Conservation (phyloP, 1,140 invertebrate genomes). For the Drosophila novamexicana region DNA sequence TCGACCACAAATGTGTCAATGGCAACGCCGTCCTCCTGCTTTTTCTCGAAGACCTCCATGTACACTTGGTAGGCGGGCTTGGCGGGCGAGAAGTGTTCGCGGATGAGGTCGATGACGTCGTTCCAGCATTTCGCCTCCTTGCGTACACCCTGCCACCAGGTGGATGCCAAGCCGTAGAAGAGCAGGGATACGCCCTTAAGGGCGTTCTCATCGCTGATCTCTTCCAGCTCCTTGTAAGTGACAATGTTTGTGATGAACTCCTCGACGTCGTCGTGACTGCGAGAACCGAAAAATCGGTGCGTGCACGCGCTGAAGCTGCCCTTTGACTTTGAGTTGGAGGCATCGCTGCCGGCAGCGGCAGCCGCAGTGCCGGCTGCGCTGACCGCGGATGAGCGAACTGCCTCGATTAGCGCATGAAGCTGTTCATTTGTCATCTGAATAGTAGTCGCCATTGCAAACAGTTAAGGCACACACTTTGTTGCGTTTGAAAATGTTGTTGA, state of each 20-base stretch:
- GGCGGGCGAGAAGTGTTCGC: slow-evolving; percentile 74
- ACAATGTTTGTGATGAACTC: slow-evolving; percentile 71
- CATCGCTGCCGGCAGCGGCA: slow-evolving; percentile 5
- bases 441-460: slow-evolving; percentile 37
- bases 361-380: slow-evolving; percentile 50
- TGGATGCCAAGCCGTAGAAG: slow-evolving; percentile 81
- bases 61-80: slow-evolving; percentile 79
- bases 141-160: slow-evolving; percentile 85
- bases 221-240: slow-evolving; percentile 74
- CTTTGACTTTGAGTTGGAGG: slow-evolving; percentile 46
- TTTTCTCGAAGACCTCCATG: slow-evolving; percentile 75
- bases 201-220: slow-evolving; percentile 81
- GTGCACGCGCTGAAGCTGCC: slow-evolving; percentile 72
- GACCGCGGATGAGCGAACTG: slow-evolving; percentile 50
- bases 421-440: slow-evolving; percentile 74
- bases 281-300: slow-evolving; percentile 60
- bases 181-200: slow-evolving; percentile 83
- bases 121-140: slow-evolving; percentile 77
- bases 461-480: slow-evolving; percentile 21
- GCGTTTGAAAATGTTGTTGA: slow-evolving; percentile 10
- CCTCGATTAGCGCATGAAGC: slow-evolving; percentile 61
- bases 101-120: slow-evolving; percentile 67
- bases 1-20: slow-evolving; percentile 79
- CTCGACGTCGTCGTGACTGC: slow-evolving; percentile 74
- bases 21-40: slow-evolving; percentile 60